Evolutionary conservation across 1,140 invertebrate genomes (phyloP), one percentile per base, ranked within the genome.

Genomic region (Drosophila sucinea): DNA sequence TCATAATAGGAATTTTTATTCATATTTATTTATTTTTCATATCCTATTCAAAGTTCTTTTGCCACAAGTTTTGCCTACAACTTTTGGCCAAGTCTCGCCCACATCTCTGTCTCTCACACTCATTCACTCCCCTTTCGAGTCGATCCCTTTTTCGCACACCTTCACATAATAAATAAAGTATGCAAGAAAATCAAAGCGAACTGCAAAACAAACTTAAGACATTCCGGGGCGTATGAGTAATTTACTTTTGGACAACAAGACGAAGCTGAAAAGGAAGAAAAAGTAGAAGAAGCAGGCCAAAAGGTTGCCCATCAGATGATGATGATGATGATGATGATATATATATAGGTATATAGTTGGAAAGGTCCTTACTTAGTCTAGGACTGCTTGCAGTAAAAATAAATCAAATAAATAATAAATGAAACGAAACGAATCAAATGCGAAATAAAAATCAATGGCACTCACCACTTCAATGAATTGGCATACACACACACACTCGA

Each of bases 321-420:
- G 44, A 51, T 27, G 44, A 51, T 51, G 44, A 27, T 51, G 44
- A 51, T 51, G 7, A 51, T 7, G 1, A 47, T 47, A 7, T 7
- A 47, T 25, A 8, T 47, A 2, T 8, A 25, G 23, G 5, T 25
- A 47, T 47, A 60, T 27, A 23, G 58, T 55, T 17, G 33, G 2
- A 35, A 27, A 30, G n/a, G 11, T 41, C 23, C 55, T 6, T 35
- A 1, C 67, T 54, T 67, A 58, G 56, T 25, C 56, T 58, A 25
- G 30, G 32, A 30, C n/a, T 58, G 32, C 17, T 58, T 73, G 83
- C 76, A 86, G 79, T 79, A 75, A 74, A 87, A 87, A 87, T 86
- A 86, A 87, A 86, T 86, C 83, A 86, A 87, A 86, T 86, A 87
- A 86, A 86, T 86, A 86, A 86, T 87, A 86, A 87, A 77, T 87